Evolutionary conservation across 2,888 invertebrate species (phyloP).

Genomic region (Amiota communis): DNA sequence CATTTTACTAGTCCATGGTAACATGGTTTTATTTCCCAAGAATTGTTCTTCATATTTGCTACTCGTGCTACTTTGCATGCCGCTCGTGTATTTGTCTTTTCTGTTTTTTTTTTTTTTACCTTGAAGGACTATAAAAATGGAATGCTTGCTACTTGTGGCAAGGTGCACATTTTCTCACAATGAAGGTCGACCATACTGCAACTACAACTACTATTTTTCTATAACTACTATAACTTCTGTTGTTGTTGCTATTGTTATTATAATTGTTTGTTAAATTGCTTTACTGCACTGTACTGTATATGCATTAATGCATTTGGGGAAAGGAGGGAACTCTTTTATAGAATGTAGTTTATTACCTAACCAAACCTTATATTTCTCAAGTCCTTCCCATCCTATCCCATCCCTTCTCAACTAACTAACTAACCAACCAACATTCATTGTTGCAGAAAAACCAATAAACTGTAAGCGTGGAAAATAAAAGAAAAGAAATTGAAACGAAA

Average conservation of each 20-base stretch:
- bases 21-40: background rate
- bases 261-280: conserved; percentile 5
- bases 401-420: too few relatives aligned
- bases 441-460: conserved; percentile 29
- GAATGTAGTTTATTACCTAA: conserved; percentile 24
- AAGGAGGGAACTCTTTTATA: conserved; percentile 13
- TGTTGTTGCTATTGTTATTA: conserved; percentile 29
- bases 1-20: conserved; percentile 1
- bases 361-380: background rate
- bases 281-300: conserved; percentile 2
- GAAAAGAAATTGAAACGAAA: background rate
- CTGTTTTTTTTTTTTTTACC: too few relatives aligned
- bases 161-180: conserved; percentile 63
- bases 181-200: conserved; percentile 53
- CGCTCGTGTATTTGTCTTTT: background rate
- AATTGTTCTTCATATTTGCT: background rate
- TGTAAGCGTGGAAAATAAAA: conserved; percentile 11
- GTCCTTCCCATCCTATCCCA: too few relatives aligned
- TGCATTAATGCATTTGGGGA: conserved; percentile 1
- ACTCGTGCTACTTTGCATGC: conserved; percentile 7
- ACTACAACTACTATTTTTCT: too few relatives aligned
- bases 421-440: background rate
- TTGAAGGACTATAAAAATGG: background rate
- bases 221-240: conserved; percentile 6
- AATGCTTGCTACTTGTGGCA: conserved; percentile 41